Evolutionary conservation across 2,113 vertebrate species (phyloP).

Genomic region (Halcyon senegalensis): DNA sequence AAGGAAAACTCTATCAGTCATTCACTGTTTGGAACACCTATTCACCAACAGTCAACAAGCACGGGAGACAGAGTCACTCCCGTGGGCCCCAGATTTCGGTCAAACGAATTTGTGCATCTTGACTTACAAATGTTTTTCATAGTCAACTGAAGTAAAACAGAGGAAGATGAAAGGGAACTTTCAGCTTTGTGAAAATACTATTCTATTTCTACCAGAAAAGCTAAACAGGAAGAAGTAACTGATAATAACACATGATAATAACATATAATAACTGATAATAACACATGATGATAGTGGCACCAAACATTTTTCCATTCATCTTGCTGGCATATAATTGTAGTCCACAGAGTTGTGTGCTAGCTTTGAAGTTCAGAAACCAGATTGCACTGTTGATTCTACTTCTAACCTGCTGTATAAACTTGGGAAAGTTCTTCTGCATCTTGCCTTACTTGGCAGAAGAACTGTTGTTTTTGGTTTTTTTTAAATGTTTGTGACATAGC

Average conservation of each 20-base stretch:
- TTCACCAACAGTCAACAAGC: background rate
- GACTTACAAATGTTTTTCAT: background rate
- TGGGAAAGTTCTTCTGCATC: background rate
- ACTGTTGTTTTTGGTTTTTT: background rate
- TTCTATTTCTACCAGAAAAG: background rate
- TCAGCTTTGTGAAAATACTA: background rate
- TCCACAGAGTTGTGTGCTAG: background rate
- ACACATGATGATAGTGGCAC: background rate
- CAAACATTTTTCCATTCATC: background rate
- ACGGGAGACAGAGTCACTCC: rapidly evolving
- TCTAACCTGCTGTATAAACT: background rate
- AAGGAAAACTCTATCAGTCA: background rate
- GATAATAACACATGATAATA: background rate
- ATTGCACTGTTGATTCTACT: background rate
- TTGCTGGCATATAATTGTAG: background rate
- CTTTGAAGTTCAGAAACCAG: background rate
- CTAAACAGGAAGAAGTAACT: background rate
- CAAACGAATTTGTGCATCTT: background rate
- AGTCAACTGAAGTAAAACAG: background rate
- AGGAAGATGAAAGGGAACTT: background rate
- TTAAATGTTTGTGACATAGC: background rate
- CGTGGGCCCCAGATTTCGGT: background rate
- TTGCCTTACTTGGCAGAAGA: background rate
- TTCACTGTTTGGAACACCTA: background rate
- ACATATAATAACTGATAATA: background rate